Conservation (phyloP, 1,140 invertebrate species). For the Cydia pomonella region DNA sequence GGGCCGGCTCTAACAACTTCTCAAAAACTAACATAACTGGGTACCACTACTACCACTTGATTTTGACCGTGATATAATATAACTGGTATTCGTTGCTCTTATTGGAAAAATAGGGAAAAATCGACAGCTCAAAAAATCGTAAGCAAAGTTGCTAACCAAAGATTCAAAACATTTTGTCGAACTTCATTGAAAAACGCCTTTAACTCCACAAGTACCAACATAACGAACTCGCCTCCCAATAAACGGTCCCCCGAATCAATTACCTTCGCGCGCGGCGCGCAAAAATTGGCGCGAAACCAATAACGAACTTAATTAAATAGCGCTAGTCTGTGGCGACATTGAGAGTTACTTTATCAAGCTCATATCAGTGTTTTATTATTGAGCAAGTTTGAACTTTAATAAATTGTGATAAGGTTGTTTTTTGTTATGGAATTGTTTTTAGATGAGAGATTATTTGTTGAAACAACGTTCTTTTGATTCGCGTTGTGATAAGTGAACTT, state of each 20-base stretch:
- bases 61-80: too few species aligned
- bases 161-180: neutral
- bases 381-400: neutral
- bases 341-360: neutral
- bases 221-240: conserved; percentile 3
- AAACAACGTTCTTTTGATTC: too few species aligned
- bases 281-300: conserved; percentile 37
- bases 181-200: conserved; percentile 5
- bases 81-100: too few species aligned
- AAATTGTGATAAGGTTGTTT: neutral
- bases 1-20: too few species aligned
- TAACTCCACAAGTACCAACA: neutral
- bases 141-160: too few species aligned
- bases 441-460: neutral
- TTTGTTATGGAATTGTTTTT: neutral
- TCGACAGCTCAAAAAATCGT: too few species aligned
- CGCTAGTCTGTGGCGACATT: conserved; percentile 32
- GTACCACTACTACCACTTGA: too few species aligned
- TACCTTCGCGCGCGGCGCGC: conserved; percentile 38
- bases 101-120: too few species aligned
- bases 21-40: too few species aligned
- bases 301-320: conserved; percentile 10
- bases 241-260: conserved; percentile 36
- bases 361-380: neutral
- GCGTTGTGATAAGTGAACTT: too few species aligned